Conservation (phyloP, 2,797 vertebrate genomes). For the Rhynchotus rufescens region DNA sequence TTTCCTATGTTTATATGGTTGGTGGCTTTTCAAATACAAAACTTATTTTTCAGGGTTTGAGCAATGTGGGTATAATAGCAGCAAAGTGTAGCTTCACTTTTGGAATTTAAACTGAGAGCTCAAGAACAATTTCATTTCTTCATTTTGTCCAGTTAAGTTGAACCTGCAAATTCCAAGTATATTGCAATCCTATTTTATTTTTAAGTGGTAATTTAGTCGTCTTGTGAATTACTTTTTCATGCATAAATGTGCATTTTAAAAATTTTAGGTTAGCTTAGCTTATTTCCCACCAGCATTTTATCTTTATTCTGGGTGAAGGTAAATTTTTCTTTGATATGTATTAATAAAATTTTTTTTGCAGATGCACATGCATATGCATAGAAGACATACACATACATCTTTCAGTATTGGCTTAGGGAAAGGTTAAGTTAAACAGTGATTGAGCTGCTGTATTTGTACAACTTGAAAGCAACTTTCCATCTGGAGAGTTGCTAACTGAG, state of each 20-base stretch:
- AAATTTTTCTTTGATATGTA: background rate
- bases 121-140: background rate
- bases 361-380: background rate
- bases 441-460: background rate
- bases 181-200: background rate
- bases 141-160: background rate
- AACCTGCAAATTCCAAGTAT: background rate
- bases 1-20: background rate
- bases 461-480: background rate
- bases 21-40: background rate
- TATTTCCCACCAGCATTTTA: conserved; percentile 36
- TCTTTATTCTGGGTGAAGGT: conserved; percentile 5
- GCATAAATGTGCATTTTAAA: background rate
- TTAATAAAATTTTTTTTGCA: background rate
- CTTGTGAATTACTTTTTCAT: background rate
- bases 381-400: background rate
- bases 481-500: background rate
- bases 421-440: background rate
- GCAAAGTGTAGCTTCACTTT: background rate
- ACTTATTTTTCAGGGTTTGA: background rate
- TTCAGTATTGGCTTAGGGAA: background rate
- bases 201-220: background rate
- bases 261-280: background rate
- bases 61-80: background rate
- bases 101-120: background rate